phyloP scores from a whole-genome alignment of 2,113 vertebrate genomes.

The Corythaeola cristata region DNA sequence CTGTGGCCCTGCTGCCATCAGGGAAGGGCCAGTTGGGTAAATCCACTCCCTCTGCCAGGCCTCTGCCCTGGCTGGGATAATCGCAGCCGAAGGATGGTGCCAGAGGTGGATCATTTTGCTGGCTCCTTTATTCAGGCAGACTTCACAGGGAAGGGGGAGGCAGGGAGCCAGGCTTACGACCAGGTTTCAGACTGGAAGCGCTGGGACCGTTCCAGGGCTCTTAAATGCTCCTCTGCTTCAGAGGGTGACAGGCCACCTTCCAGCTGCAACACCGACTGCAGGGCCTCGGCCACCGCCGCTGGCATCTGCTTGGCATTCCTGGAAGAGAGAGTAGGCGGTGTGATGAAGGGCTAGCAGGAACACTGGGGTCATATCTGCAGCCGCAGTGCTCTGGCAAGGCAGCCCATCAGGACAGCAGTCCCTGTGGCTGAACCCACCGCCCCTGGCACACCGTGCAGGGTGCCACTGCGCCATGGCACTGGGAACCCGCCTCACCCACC shows the following conservation, averaged over 20 bases:
- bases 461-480: neutral
- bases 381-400: neutral
- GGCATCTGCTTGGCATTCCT: constrained; percentile 94
- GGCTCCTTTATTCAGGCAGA: constrained; percentile 16
- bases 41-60: neutral
- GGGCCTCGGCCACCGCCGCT: constrained; percentile 75
- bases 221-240: constrained; percentile 79
- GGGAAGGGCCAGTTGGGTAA: neutral
- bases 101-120: neutral
- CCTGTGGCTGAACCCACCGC: rapidly evolving
- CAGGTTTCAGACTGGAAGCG: constrained; percentile 94
- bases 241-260: constrained; percentile 77
- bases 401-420: neutral
- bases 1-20: neutral
- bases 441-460: neutral
- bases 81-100: neutral
- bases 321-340: neutral
- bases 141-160: neutral
- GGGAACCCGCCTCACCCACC: neutral
- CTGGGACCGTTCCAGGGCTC: constrained; percentile 78
- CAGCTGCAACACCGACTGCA: constrained; percentile 78
- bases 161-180: constrained; percentile 75
- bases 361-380: rapidly evolving
- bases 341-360: rapidly evolving
- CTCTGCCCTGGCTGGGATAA: neutral